These are phyloP conservation scores for Cheilosia grossa DNA, from an alignment of 2,888 invertebrate genomes.

Conservation along the genomic window DNA sequence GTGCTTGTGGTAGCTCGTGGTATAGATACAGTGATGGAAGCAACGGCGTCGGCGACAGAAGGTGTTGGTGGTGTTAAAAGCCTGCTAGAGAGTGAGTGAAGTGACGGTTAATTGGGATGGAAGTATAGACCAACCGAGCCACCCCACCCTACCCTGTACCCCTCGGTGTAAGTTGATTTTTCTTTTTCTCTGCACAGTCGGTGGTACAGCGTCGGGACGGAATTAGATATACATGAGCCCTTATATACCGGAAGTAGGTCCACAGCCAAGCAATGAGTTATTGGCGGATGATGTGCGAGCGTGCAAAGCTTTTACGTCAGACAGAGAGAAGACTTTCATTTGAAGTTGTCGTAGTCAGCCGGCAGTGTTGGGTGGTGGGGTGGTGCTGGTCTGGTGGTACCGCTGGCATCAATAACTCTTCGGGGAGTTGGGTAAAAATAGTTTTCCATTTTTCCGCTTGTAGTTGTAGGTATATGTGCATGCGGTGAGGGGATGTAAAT, in stretches of 20 bases:
- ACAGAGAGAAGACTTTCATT: constrained; percentile 37
- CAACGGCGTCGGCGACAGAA: constrained; percentile 20
- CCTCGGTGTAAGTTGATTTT: neutral
- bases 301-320: constrained; percentile 67
- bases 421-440: constrained; percentile 21
- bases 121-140: constrained; percentile 43
- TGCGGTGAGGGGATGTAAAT: constrained; percentile 65
- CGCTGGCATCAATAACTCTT: neutral
- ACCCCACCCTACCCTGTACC: neutral
- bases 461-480: constrained; percentile 36
- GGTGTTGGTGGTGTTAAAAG: constrained; percentile 48
- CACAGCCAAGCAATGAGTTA: constrained; percentile 58
- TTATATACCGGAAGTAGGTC: constrained; percentile 68
- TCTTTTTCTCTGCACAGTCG: neutral
- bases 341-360: neutral
- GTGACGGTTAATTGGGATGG: constrained; percentile 66
- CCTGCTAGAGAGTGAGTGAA: constrained; percentile 38
- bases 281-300: constrained; percentile 68
- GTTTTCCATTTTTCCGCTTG: constrained; percentile 30
- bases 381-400: neutral
- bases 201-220: constrained; percentile 39
- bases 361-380: neutral
- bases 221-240: constrained; percentile 49
- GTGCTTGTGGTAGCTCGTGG: constrained; percentile 14
- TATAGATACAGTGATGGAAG: neutral